These are phyloP conservation scores for Trachelus troglodyta DNA, from an alignment of 2,888 invertebrate genomes.

Conservation along the genomic window DNA sequence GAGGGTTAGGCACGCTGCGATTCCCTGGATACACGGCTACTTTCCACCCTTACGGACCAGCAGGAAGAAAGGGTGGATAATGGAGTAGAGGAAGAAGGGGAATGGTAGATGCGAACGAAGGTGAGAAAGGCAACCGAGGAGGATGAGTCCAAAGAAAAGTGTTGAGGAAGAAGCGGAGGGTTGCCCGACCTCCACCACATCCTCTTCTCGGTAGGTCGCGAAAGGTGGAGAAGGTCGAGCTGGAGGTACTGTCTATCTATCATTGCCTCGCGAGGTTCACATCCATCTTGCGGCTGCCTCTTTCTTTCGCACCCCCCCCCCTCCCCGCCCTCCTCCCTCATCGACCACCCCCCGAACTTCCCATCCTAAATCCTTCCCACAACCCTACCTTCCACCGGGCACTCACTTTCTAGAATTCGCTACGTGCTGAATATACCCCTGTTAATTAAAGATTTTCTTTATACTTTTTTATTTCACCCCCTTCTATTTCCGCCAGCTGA, in stretches of 20 bases:
- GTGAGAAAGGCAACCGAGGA: constrained; percentile 23
- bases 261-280: constrained; percentile 40
- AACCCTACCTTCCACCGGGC: constrained; percentile 14
- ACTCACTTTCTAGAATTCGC: neutral
- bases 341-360: constrained; percentile 4
- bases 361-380: constrained; percentile 17
- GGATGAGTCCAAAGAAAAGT: constrained; percentile 19
- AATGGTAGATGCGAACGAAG: constrained; percentile 24
- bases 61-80: constrained; percentile 7
- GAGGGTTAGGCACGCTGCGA: constrained; percentile 5
- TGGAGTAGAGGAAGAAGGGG: constrained; percentile 31
- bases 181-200: neutral
- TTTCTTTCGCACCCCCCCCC: constrained; percentile 18
- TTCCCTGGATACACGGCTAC: neutral
- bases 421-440: neutral
- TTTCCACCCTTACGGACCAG: neutral
- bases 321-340: constrained; percentile 7
- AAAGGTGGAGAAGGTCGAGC: constrained; percentile 24
- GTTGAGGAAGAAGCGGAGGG: neutral
- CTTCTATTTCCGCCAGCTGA: constrained; percentile 6
- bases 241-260: constrained; percentile 37
- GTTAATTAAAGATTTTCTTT: neutral
- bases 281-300: constrained; percentile 32
- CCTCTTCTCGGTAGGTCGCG: constrained; percentile 9
- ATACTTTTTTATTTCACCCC: neutral